Percentiles rank a stretch among this genome's conserved stretches.
Conservation (phyloP, 1,140 invertebrate genomes). For the Chironomus tepperi region DNA sequence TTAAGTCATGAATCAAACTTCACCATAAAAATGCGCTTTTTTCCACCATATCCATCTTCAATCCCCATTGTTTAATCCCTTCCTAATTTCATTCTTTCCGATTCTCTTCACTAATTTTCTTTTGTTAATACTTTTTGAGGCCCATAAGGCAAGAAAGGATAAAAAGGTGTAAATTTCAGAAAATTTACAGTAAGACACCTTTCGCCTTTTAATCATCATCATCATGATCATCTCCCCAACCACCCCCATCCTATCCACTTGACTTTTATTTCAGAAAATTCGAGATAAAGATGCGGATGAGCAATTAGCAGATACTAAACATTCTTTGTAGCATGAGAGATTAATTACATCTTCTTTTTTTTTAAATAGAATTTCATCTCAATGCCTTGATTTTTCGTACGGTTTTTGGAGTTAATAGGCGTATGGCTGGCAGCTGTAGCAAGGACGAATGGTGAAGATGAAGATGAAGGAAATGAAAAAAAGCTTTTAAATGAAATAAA, state of each 20-base stretch:
- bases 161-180: conserved; percentile 2
- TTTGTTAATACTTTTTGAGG: not conserved
- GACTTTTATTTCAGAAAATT: not conserved
- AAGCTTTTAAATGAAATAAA: too few species aligned
- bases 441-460: too few species aligned
- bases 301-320: conserved; percentile 1
- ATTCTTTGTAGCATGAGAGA: not conserved
- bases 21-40: too few species aligned
- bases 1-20: too few species aligned
- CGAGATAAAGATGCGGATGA: not conserved
- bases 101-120: too few species aligned
- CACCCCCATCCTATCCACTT: not conserved
- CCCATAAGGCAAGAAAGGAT: not conserved
- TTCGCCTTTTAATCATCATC: not conserved
- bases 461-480: too few species aligned
- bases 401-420: too few species aligned
- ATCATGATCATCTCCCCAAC: not conserved
- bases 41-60: too few species aligned
- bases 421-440: too few species aligned
- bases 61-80: too few species aligned
- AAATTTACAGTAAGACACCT: not conserved
- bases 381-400: not conserved
- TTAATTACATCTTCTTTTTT: not conserved
- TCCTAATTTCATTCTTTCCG: too few species aligned
- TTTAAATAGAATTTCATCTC: not conserved